phyloP scores from a whole-genome alignment of 2,113 vertebrate genomes.

The Furnarius figulus region DNA sequence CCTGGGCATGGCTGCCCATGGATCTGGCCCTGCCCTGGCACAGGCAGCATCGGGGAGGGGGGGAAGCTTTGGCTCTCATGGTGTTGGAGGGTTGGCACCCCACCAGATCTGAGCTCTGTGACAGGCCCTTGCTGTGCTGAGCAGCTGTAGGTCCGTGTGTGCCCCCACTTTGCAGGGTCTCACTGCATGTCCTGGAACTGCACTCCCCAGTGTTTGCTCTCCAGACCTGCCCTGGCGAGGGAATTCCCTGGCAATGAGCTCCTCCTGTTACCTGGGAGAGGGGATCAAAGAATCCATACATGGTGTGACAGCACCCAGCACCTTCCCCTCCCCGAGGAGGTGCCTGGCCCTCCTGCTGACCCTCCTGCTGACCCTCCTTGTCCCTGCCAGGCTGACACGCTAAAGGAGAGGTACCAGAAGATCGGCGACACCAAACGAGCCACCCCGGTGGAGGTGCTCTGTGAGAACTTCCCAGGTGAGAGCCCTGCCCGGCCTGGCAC shows the following conservation, averaged over 20 bases:
- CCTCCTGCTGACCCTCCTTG: not conserved
- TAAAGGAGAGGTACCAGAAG: constrained; percentile 98
- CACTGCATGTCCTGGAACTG: not conserved
- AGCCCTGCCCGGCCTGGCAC: not conserved
- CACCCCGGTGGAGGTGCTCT: constrained; percentile 93
- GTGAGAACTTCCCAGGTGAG: constrained; percentile 95
- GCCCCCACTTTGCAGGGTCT: not conserved
- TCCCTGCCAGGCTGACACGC: constrained; percentile 85
- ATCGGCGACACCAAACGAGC: constrained; percentile 96
- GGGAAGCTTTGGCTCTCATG: not conserved
- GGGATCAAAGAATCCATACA: rapidly evolving
- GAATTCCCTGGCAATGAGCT: not conserved
- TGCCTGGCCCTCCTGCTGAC: not conserved
- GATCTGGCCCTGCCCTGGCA: not conserved
- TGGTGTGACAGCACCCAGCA: not conserved
- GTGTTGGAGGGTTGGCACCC: not conserved
- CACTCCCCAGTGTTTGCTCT: not conserved
- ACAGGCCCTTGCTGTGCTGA: not conserved
- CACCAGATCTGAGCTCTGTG: not conserved
- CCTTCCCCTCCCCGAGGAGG: rapidly evolving
- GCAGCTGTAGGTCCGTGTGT: not conserved
- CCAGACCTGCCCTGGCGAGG: not conserved
- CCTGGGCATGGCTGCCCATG: not conserved
- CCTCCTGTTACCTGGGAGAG: not conserved
- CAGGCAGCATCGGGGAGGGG: not conserved